A percentile compares a stretch with the other conserved stretches of the same genome.
Conservation (phyloP, 2,113 vertebrate genomes). For the Mixornis gularis region DNA sequence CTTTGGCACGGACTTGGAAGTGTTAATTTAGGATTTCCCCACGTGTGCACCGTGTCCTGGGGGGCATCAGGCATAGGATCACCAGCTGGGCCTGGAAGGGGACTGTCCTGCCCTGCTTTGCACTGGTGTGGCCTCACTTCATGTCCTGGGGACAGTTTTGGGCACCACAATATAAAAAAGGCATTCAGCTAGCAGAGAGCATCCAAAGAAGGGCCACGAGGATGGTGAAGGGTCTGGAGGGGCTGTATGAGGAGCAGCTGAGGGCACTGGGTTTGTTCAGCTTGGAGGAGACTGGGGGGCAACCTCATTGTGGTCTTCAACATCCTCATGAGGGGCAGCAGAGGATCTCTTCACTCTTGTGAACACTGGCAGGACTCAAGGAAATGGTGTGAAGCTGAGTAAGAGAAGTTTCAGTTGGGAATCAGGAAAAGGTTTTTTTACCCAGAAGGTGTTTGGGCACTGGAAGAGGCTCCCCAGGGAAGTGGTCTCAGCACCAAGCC, state of each 20-base stretch:
- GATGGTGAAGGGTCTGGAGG: background rate
- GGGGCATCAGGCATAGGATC: background rate
- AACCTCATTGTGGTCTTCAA: background rate
- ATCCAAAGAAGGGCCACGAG: background rate
- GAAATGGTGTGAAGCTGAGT: background rate
- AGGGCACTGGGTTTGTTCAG: background rate
- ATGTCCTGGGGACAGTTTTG: background rate
- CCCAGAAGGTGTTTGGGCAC: background rate
- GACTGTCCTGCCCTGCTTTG: background rate
- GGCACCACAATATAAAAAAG: background rate
- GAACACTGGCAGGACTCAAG: background rate
- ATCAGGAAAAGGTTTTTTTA: background rate
- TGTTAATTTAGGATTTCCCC: background rate
- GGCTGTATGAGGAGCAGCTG: background rate
- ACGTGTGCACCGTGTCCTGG: background rate
- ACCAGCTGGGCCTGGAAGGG: background rate
- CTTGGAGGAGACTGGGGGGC: background rate
- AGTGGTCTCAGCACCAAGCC: background rate
- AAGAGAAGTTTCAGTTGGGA: background rate
- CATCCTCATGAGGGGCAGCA: background rate
- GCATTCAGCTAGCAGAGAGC: background rate
- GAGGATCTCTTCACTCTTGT: background rate
- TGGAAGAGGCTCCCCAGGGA: background rate
- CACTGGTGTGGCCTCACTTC: too few relatives aligned
- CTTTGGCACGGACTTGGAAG: background rate